A percentile compares a stretch with the other conserved stretches of the same genome.
phyloP scores from a whole-genome alignment of 2,113 vertebrate genomes.

The Pangasianodon hypophthalmus region DNA sequence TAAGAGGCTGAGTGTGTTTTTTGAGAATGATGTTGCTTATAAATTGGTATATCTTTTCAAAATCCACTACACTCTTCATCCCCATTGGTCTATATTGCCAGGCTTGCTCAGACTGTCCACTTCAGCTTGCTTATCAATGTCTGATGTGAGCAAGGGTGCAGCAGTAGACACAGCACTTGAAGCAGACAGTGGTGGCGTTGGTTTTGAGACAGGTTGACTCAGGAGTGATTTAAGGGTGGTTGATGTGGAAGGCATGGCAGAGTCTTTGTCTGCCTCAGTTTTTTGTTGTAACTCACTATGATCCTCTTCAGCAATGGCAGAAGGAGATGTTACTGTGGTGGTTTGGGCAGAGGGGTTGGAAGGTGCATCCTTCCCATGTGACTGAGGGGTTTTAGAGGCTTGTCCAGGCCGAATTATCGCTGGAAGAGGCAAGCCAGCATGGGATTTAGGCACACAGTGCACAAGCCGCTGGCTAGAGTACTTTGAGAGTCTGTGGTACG shows the following conservation, averaged over 20 bases:
- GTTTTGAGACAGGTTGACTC: constrained; percentile 7
- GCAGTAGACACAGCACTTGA: background rate
- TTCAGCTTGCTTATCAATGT: constrained; percentile 7
- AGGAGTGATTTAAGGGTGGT: background rate
- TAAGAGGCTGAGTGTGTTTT: constrained; percentile 55
- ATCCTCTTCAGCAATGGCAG: background rate
- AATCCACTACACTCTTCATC: constrained; percentile 59
- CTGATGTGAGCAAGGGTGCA: background rate
- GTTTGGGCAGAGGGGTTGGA: background rate
- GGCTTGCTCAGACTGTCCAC: background rate
- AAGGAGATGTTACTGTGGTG: background rate
- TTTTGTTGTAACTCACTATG: background rate
- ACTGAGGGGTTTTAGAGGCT: fast-evolving
- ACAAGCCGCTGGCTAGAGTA: background rate
- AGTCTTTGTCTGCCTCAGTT: background rate
- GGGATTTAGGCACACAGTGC: constrained; percentile 17
- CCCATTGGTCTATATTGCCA: constrained; percentile 7
- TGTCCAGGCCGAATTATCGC: constrained; percentile 10
- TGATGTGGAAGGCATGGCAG: background rate
- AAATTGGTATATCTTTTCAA: constrained; percentile 74
- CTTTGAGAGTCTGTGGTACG: background rate
- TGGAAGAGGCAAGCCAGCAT: background rate
- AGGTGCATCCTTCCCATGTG: background rate
- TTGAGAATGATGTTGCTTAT: constrained; percentile 56
- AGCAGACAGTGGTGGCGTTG: background rate